Conservation (phyloP, 2,888 invertebrate genomes). For the Leuctra nigra region DNA sequence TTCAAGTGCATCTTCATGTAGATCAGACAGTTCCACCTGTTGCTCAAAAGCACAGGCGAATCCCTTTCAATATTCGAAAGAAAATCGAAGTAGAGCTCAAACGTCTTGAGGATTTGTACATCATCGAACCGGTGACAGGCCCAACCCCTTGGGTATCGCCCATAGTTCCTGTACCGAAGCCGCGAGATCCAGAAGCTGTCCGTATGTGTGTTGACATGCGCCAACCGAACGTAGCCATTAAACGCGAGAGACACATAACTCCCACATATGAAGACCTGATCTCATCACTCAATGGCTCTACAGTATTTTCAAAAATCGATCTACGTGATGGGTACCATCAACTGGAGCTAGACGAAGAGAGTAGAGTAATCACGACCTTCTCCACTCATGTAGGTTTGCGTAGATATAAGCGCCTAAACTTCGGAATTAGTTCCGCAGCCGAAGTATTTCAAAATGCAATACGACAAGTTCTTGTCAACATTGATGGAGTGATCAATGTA, state of each 20-base stretch:
- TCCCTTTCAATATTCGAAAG: neutral
- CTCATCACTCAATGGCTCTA: neutral
- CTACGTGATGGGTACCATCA: slow-evolving; percentile 2
- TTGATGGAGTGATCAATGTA: neutral
- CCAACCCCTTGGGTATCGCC: neutral
- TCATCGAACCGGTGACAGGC: neutral
- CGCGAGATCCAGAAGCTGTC: neutral
- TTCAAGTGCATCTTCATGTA: neutral
- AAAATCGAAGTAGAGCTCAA: neutral
- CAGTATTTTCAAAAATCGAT: neutral
- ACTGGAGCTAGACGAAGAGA: neutral
- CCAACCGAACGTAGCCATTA: neutral
- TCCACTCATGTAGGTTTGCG: neutral
- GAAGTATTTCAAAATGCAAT: neutral
- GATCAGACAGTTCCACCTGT: neutral
- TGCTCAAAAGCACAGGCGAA: neutral
- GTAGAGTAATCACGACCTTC: neutral
- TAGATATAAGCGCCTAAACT: neutral
- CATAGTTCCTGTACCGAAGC: neutral
- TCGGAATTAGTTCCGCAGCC: neutral
- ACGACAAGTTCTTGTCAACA: neutral
- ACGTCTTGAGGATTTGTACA: neutral
- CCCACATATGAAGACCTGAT: slow-evolving; percentile 11
- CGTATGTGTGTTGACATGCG: slow-evolving; percentile 3
- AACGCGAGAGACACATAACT: neutral